These are phyloP conservation scores for Pristionchus japonicus DNA, from an alignment of 2,888 invertebrate genomes.

Conservation along the genomic window DNA sequence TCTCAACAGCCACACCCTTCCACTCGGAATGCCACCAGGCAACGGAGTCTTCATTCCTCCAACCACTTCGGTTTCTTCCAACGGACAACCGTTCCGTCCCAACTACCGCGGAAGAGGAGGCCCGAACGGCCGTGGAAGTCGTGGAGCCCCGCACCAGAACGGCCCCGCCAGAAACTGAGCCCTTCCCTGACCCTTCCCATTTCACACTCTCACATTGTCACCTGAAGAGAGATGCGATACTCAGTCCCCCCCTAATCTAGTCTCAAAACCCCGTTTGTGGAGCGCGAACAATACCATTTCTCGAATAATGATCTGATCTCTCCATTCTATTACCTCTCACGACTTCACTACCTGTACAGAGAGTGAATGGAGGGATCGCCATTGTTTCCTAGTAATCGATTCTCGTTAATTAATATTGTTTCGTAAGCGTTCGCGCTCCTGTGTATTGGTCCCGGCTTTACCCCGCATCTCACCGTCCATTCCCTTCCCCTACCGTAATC, in stretches of 20 bases:
- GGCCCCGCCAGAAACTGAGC: background rate
- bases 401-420: background rate
- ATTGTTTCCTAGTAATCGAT: background rate
- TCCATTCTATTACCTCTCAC: too few relatives aligned
- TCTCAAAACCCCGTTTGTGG: background rate
- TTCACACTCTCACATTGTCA: background rate
- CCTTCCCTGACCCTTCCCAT: background rate
- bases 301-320: too few relatives aligned
- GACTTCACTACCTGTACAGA: too few relatives aligned
- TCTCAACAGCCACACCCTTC: background rate
- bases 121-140: background rate
- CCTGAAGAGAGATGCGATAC: too few relatives aligned
- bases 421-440: background rate
- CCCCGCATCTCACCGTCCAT: slow-evolving; percentile 30
- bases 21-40: background rate
- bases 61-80: background rate
- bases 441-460: background rate
- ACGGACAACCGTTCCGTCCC: background rate
- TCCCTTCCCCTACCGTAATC: background rate
- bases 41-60: background rate
- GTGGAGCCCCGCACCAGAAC: background rate
- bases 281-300: background rate
- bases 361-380: too few relatives aligned
- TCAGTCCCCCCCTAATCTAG: background rate
- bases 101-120: background rate